Base-by-base conservation (phyloP, 2,113 vertebrate species). In the Elanus axillaris region DNA sequence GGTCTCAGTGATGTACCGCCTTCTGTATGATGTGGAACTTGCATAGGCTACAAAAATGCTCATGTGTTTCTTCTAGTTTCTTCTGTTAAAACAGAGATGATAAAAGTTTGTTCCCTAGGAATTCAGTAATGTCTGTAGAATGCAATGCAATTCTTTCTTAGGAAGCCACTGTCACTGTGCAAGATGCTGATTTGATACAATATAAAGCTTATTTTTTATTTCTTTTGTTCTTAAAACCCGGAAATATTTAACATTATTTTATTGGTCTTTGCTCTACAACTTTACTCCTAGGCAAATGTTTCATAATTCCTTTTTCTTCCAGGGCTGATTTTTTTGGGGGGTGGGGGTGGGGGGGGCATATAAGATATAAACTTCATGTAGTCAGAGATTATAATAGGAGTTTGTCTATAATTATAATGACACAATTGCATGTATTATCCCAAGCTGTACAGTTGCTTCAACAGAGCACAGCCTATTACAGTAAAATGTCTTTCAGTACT, bases 311-410 rank as follows among this genome's bases (percentile, higher is more conserved):
- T 3, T 81, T 80, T 88, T 86, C 40, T 85, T 79, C 15, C 14
- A 75, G 60, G 34, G 73, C 23, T 21, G 2, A 7, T 26, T 52
- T 53, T 52, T 78, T 36, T 5, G 4, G 17, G 5, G 8, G 9
- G 10, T 1, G 13, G 3, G 2, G 5, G 25, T 18, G 9, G 10
- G 2, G 13, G 3, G 2, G 5, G 25, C 21, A 25, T 50, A 50
- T 73, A 47, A 56, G n/a, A 55, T 26, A 76, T 12, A 69, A 79
- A 72, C 10, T 40, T 38, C 3, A 29, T 29, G 4, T 68, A 69
- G 34, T 48, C 21, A 56, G 55, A 85, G 31, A 68, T 77, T 66
- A 58, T 72, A 96, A 29, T 38, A 66, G 60, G 21, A 79, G 8
- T 64, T 38, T 81, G 7, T 56, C 53, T 75, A 9, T 50, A 80